Evolutionary conservation across 2,113 vertebrate genomes (phyloP), one percentile per base, ranked within the genome.

Genomic region (Azemiops feae): DNA sequence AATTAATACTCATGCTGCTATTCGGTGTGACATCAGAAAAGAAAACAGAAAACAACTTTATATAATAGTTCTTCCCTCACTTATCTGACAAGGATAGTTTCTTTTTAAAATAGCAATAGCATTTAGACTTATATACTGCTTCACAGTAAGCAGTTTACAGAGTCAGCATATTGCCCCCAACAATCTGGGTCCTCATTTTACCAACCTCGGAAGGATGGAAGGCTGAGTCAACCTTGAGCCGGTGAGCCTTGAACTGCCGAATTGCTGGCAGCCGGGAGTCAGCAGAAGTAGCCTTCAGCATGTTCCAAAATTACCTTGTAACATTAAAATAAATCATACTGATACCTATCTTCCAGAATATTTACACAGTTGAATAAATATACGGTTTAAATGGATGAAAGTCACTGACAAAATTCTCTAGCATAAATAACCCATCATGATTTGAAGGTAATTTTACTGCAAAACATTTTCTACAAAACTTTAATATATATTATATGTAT

Each of bases 291-390:
- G 47, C 47, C 47, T 50, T 94, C 23, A 5, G 92, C 92, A 43
- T 93, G 4, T 23, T 4, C 88, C 53, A 87, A 96, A 95, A 94
- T 50, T 50, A 85, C 0, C 0, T 86, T 93, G 39, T 60, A 89
- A 89, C 86, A 93, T 23, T 52, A 64, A 10, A 8, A 7, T n/a
- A 95, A 95, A 88, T 86, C 89, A 93, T 64, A 22, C 14, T 18
- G 34, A 91, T 30, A 11, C 3, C 89, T 94, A 86, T 94, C 54
- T 94, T 45, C 58, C 5, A 53, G 57, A 92, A 87, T 7, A 1
- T 94, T 95, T 93, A 57, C 8, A 95, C n/a, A 93, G 96, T 30
- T 20, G 96, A 94, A 64, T 27, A 9, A 92, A n/a, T 57, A 60
- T 92, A 88, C 91, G 93, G 89, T 25, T 23, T 89, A 0, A 22